These are phyloP conservation scores for Toxotes lorentzi DNA, from an alignment of 2,797 vertebrate species.

Conservation along the genomic window DNA sequence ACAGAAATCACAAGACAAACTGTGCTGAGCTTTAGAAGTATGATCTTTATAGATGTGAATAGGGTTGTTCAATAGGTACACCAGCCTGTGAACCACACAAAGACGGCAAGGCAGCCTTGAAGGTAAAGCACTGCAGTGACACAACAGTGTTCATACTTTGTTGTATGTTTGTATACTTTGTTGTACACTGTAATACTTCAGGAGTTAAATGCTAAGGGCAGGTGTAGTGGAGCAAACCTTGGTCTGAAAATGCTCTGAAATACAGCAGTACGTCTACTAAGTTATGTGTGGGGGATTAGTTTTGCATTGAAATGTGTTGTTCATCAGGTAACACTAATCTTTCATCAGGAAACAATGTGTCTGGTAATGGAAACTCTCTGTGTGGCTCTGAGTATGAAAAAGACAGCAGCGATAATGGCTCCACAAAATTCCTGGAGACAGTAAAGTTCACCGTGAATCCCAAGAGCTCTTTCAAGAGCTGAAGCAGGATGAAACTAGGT, in stretches of 20 bases:
- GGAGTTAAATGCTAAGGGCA: neutral
- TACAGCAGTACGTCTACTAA: constrained; percentile 12
- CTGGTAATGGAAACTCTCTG: constrained; percentile 10
- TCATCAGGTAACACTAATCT: constrained; percentile 37
- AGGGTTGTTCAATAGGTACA: neutral
- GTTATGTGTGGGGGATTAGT: constrained; percentile 23
- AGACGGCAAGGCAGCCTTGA: neutral
- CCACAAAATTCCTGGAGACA: constrained; percentile 8
- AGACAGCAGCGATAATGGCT: neutral
- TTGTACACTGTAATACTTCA: no score
- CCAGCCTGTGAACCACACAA: neutral
- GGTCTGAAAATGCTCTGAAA: constrained; percentile 8
- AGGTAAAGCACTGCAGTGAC: neutral
- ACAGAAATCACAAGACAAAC: neutral
- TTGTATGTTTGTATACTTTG: no score
- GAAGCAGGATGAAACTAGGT: constrained; percentile 4
- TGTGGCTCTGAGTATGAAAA: constrained; percentile 1
- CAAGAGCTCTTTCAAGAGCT: constrained; percentile 6
- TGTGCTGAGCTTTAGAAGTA: constrained; percentile 4
- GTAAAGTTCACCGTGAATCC: constrained; percentile 12
- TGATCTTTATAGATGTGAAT: neutral
- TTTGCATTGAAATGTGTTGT: constrained; percentile 21
- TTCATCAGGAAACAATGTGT: constrained; percentile 41
- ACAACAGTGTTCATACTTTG: neutral
- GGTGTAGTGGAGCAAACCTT: constrained; percentile 6